These are phyloP conservation scores for Camelus dromedarius DNA, from an alignment of 2,113 vertebrate species.

Conservation along the genomic window DNA sequence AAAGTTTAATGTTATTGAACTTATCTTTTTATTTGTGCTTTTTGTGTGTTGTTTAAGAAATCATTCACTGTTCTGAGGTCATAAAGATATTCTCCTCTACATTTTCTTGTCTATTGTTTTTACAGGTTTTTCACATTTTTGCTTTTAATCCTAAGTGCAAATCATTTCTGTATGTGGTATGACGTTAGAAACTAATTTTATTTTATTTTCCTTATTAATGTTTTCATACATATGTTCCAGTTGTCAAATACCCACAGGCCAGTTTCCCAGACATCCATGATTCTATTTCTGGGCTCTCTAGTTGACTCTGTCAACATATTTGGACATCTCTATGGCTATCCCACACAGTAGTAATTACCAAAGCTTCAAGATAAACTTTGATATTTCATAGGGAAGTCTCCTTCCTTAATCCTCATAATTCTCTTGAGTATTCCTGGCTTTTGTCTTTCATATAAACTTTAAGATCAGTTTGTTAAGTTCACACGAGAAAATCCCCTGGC, in stretches of 20 bases:
- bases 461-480: not conserved
- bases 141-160: not conserved
- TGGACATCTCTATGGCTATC: not conserved
- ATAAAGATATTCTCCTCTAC: not conserved
- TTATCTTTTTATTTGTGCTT: not conserved
- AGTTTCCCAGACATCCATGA: not conserved
- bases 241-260: not conserved
- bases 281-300: not conserved
- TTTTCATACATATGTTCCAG: not conserved
- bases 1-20: not conserved
- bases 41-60: not conserved
- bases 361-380: not conserved
- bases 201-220: conserved; percentile 7
- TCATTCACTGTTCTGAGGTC: not conserved
- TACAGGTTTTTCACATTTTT: not conserved
- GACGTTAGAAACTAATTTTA: not conserved
- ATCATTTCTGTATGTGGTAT: not conserved
- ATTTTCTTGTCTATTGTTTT: not conserved
- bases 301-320: not conserved
- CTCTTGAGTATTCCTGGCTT: not conserved
- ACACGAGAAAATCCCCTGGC: not conserved
- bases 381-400: not conserved
- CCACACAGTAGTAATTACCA: not conserved
- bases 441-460: conserved; percentile 4
- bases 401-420: not conserved